Base-by-base conservation (phyloP, 2,888 invertebrate species). In the Eupithecia dodoneata region DNA sequence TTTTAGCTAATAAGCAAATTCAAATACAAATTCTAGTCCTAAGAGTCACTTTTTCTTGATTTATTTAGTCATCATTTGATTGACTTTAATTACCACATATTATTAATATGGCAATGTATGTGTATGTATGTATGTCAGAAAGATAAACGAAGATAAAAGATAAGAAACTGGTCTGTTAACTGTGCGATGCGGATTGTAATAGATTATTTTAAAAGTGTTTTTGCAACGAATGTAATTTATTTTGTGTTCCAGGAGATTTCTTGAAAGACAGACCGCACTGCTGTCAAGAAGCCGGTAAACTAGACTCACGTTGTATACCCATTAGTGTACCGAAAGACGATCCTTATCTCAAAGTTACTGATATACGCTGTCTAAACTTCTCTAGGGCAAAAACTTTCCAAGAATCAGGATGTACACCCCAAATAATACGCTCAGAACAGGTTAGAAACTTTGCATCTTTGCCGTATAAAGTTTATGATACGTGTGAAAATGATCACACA, bases 321-420 rank as follows among this genome's bases (percentile, higher is more conserved):
- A 91, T 93, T 83, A 75, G 73, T 13, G 91, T 93, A 30, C 90
- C 92, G 13, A 81, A 88, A 70, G 88, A 92, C 82, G 92, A 93
- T 82, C 91, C 92, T 63, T 92, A 92, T 85, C 91, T 92, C 79
- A 90, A 89, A 86, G 89, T 91, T 80, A 91, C 92, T 82, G 88
- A 88, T 86, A 90, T 93, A 82, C 88, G 88, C 75, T 93, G 93
- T 83, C 87, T 93, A 55, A 92, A 93, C 88, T 92, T 91, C 87
- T 88, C 91, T 55, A 85, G 90, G 72, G 91, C 91, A n/a, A 89
- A 91, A 89, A 93, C 92, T 85, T 94, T 93, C 86, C 90, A 91
- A 87, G 91, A 93, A 80, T 83, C 83, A 72, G 88, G 89, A 77
- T 93, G 93, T 87, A 84, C 87, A 80, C 81, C 87, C 74, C 87